Percentiles rank a stretch among this genome's conserved stretches.
Conservation (phyloP, 2,888 invertebrate species). For the Atherix ibis region DNA sequence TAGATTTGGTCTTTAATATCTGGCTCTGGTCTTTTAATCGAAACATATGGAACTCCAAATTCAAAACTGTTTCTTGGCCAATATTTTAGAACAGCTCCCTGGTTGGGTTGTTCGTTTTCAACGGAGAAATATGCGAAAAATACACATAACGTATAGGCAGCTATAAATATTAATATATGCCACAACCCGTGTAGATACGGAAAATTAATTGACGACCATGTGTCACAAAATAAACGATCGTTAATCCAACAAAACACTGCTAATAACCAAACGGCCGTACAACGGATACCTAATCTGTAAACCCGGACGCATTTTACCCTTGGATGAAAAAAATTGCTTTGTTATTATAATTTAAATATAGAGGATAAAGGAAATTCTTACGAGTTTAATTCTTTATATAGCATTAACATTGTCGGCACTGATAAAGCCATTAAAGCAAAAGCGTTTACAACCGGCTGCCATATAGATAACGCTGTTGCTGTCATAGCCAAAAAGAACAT, state of each 20-base stretch:
- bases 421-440: constrained; percentile 63
- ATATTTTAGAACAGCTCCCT: constrained; percentile 50
- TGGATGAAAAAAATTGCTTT: constrained; percentile 4
- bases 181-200: constrained; percentile 72
- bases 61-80: constrained; percentile 68
- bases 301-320: constrained; percentile 48
- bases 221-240: constrained; percentile 62
- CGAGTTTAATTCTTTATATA: constrained; percentile 42
- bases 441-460: constrained; percentile 68
- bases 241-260: constrained; percentile 65
- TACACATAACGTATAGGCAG: constrained; percentile 59
- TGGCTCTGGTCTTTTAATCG: constrained; percentile 43
- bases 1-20: constrained; percentile 11
- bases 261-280: constrained; percentile 47
- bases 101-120: constrained; percentile 52
- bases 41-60: constrained; percentile 59
- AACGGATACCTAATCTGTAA: constrained; percentile 53
- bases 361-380: background rate
- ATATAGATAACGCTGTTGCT: constrained; percentile 50
- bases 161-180: constrained; percentile 68
- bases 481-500: constrained; percentile 42
- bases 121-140: constrained; percentile 68
- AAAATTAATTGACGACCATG: constrained; percentile 61
- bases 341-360: background rate
- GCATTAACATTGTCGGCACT: constrained; percentile 49